Percentiles rank a stretch among this genome's conserved stretches.
phyloP scores from a whole-genome alignment of 1,140 invertebrate genomes.

The Chelonus insularis region DNA sequence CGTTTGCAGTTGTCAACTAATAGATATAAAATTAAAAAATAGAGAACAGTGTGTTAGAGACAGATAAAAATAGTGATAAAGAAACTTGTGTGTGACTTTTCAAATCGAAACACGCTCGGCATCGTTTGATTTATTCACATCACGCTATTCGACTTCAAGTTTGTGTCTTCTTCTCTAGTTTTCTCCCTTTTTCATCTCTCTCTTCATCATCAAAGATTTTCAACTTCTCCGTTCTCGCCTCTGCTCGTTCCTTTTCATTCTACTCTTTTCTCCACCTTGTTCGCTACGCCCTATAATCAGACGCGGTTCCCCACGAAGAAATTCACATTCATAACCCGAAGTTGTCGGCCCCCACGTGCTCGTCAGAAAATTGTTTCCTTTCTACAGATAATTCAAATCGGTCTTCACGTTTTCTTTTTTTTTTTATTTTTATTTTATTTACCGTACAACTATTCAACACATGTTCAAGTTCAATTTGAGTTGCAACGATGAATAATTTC shows the following conservation, averaged over 20 bases:
- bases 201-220: slow-evolving; percentile 2
- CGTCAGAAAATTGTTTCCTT: background rate
- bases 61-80: background rate
- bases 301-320: slow-evolving; percentile 3
- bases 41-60: too few species aligned
- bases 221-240: background rate
- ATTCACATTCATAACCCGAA: slow-evolving; percentile 3
- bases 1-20: too few species aligned
- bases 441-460: too few species aligned
- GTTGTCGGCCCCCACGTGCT: background rate
- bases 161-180: background rate
- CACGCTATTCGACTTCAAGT: slow-evolving; percentile 4
- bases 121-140: slow-evolving; percentile 19
- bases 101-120: background rate
- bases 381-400: slow-evolving; percentile 3
- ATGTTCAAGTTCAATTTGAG: too few species aligned
- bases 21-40: too few species aligned
- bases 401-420: background rate
- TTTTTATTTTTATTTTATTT: too few species aligned
- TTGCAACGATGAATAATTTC: too few species aligned
- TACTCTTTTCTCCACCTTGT: background rate
- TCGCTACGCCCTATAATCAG: slow-evolving; percentile 1
- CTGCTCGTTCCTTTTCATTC: background rate
- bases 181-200: background rate
- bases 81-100: background rate